Conservation (phyloP, 2,888 invertebrate genomes). For the Esperia sulphurella region DNA sequence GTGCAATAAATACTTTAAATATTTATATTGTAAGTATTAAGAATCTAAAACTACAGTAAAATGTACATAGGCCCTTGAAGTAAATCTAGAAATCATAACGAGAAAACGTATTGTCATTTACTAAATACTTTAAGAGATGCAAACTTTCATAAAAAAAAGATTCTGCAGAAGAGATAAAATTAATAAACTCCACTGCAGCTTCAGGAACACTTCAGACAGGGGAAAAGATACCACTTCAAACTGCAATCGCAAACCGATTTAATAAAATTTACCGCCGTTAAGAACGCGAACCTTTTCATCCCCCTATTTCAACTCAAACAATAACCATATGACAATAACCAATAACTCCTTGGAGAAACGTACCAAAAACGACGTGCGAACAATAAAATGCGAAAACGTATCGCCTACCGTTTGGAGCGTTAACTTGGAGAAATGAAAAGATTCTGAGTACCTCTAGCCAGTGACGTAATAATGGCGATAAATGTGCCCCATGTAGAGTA, state of each 20-base stretch:
- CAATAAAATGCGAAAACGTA: slow-evolving; percentile 40
- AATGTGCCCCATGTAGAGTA: too few relatives aligned
- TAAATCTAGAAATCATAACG: too few relatives aligned
- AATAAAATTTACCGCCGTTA: slow-evolving; percentile 50
- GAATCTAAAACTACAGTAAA: too few relatives aligned
- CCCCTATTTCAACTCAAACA: slow-evolving; percentile 34
- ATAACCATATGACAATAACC: slow-evolving; percentile 45
- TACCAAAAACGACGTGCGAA: slow-evolving; percentile 40
- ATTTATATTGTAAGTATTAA: too few relatives aligned
- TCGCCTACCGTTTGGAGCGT: slow-evolving; percentile 33
- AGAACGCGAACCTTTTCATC: slow-evolving; percentile 31
- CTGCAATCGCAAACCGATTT: slow-evolving; percentile 51
- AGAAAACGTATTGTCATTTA: too few relatives aligned
- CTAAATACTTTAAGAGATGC: too few relatives aligned
- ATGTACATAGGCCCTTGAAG: too few relatives aligned
- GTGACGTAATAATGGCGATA: too few relatives aligned
- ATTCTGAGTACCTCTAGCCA: slow-evolving; percentile 10
- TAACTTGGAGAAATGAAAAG: slow-evolving; percentile 11
- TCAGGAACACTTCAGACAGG: slow-evolving; percentile 9
- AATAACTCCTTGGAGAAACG: slow-evolving; percentile 46
- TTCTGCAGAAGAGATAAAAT: not conserved
- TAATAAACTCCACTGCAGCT: too few relatives aligned
- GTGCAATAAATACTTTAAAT: too few relatives aligned
- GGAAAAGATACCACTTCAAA: slow-evolving; percentile 23
- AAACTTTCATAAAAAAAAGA: not conserved